Evolutionary conservation across 1,140 invertebrate genomes (phyloP).

Genomic region (Magallana angulata): DNA sequence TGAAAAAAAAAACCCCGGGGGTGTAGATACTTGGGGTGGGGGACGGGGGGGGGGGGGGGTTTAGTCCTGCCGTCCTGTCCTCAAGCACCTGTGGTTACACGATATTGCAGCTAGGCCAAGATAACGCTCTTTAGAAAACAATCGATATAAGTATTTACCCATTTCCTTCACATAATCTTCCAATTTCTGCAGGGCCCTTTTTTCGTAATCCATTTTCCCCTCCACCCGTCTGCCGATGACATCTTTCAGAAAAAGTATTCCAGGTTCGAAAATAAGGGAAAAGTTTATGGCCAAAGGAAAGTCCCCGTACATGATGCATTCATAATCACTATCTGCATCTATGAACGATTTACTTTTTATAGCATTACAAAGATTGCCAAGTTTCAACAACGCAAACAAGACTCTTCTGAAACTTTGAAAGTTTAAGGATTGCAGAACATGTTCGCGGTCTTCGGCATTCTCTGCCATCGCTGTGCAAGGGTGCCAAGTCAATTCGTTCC

Average conservation of each 20-base stretch:
- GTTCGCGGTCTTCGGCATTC: neutral
- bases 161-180: neutral
- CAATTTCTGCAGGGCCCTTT: neutral
- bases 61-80: no score
- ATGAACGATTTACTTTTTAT: neutral
- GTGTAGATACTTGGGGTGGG: no score
- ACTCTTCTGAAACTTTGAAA: conserved; percentile 7
- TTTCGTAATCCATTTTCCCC: conserved; percentile 9
- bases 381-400: neutral
- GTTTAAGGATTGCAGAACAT: conserved; percentile 4
- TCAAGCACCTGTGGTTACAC: no score
- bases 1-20: no score
- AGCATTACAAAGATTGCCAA: neutral
- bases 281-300: conserved; percentile 3
- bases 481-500: no score
- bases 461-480: neutral
- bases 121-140: neutral
- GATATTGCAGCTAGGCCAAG: no score
- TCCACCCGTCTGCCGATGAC: neutral
- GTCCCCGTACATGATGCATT: neutral
- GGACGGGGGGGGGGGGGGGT: no score
- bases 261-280: neutral
- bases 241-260: conserved; percentile 3
- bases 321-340: neutral
- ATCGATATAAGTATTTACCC: neutral